phyloP scores from a whole-genome alignment of 2,113 vertebrate genomes.

The Cavia porcellus region DNA sequence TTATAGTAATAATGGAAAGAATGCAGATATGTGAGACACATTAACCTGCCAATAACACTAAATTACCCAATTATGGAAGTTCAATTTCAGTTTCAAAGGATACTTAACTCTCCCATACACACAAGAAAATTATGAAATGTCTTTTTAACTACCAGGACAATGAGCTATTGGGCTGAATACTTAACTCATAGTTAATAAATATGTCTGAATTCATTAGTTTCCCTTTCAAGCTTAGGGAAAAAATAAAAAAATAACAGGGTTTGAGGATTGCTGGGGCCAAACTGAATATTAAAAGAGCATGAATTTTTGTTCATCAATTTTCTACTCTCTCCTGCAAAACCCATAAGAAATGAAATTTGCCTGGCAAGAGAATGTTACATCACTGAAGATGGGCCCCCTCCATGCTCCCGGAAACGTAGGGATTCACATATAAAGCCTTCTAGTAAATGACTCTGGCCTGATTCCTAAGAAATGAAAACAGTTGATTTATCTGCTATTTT shows the following conservation, averaged over 20 bases:
- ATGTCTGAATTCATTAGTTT: background rate
- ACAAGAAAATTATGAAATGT: background rate
- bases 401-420: background rate
- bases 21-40: background rate
- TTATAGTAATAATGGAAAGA: slow-evolving; percentile 11
- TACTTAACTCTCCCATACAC: background rate
- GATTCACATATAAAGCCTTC: slow-evolving; percentile 45
- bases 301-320: slow-evolving; percentile 34
- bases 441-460: slow-evolving; percentile 36
- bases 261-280: background rate
- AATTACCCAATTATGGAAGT: slow-evolving; percentile 7
- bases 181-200: background rate
- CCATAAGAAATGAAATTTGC: background rate
- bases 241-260: background rate
- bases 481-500: background rate
- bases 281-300: slow-evolving; percentile 17
- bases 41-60: background rate
- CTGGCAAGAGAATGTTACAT: background rate
- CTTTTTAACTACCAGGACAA: background rate
- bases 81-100: background rate
- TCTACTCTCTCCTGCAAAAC: slow-evolving; percentile 39
- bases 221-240: background rate
- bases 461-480: slow-evolving; percentile 33
- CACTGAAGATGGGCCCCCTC: background rate
- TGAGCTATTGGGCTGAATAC: background rate